phyloP scores from a whole-genome alignment of 1,140 invertebrate species.

The Zaprionus gabonicus region DNA sequence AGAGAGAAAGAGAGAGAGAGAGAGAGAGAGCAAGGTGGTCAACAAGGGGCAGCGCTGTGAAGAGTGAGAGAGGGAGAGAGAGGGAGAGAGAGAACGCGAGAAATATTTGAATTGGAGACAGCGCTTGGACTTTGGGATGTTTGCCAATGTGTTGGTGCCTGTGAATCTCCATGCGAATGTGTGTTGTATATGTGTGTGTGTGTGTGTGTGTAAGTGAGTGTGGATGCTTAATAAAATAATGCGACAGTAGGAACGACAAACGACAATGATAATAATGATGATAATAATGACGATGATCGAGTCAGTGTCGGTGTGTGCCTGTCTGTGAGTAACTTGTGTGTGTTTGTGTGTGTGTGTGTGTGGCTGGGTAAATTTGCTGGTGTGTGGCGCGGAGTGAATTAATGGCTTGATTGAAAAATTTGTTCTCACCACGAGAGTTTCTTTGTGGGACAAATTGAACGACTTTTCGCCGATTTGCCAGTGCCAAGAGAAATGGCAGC shows the following conservation, averaged over 20 bases:
- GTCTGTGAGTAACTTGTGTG: conserved; percentile 24
- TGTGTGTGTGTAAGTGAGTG: conserved; percentile 36
- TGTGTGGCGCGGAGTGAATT: conserved; percentile 79
- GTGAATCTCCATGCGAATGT: conserved; percentile 30
- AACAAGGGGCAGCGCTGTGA: not conserved
- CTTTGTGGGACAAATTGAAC: conserved; percentile 66
- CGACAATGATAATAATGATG: conserved; percentile 53
- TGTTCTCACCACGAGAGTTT: conserved; percentile 76
- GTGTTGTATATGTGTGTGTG: too few species aligned
- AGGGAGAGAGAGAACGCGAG: not conserved
- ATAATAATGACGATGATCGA: conserved; percentile 53
- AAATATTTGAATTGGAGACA: conserved; percentile 49
- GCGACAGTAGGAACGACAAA: conserved; percentile 73
- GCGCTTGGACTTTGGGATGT: conserved; percentile 37
- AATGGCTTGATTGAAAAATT: conserved; percentile 84
- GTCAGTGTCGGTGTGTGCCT: conserved; percentile 17
- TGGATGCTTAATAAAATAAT: conserved; percentile 80
- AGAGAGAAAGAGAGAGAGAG: conserved; percentile 20
- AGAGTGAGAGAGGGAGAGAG: not conserved
- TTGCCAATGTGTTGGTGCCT: conserved; percentile 32
- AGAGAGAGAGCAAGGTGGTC: not conserved
- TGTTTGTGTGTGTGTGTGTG: conserved; percentile 33
- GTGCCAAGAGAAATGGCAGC: not conserved
- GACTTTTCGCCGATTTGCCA: conserved; percentile 31
- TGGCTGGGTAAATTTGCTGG: conserved; percentile 47